Conservation (phyloP, 2,113 vertebrate species). For the Perognathus longimembris region DNA sequence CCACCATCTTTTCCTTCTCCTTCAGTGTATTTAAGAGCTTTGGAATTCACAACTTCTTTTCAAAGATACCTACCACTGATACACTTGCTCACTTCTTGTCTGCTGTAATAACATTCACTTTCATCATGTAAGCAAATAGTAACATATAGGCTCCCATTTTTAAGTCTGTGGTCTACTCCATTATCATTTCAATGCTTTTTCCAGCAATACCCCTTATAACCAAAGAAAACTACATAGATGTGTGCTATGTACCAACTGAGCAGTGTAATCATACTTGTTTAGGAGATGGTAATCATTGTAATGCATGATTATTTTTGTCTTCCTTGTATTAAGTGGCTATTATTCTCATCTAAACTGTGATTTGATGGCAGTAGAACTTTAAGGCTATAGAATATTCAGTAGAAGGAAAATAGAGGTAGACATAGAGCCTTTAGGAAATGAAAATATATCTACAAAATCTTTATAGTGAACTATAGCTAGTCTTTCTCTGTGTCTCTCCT, state of each 20-base stretch:
- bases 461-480: not conserved
- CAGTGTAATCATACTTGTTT: not conserved
- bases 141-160: not conserved
- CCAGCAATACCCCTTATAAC: not conserved
- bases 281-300: not conserved
- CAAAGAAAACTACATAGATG: not conserved
- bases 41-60: not conserved
- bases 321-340: not conserved
- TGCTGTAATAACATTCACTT: not conserved
- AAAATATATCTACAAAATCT: not conserved
- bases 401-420: conserved; percentile 12
- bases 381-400: too few relatives aligned
- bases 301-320: not conserved
- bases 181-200: not conserved
- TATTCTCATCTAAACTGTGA: not conserved
- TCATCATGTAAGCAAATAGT: not conserved
- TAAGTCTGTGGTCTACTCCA: not conserved
- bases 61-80: not conserved
- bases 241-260: not conserved
- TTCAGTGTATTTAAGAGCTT: not conserved
- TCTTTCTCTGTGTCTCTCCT: too few relatives aligned
- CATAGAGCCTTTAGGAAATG: not conserved
- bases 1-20: not conserved
- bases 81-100: not conserved
- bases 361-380: conserved; percentile 14